Conservation (phyloP, 2,888 invertebrate species). For the Coremacera marginata region DNA sequence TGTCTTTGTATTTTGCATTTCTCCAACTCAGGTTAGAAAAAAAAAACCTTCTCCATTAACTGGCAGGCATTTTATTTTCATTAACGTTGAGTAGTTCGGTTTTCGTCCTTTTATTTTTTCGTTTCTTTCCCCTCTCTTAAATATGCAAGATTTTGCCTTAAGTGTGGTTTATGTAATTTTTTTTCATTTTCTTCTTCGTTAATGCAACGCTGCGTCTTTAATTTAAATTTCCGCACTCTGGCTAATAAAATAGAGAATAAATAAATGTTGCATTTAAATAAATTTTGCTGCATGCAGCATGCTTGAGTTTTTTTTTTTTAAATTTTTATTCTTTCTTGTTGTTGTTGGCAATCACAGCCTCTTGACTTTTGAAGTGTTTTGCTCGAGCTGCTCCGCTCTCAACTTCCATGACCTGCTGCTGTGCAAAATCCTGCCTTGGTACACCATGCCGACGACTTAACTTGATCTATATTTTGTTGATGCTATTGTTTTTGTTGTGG, state of each 20-base stretch:
- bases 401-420: conserved; percentile 26
- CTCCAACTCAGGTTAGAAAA: background rate
- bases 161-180: background rate
- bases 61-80: conserved; percentile 10
- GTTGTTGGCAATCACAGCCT: conserved; percentile 39
- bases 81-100: background rate
- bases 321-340: conserved; percentile 12
- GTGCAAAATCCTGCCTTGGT: background rate
- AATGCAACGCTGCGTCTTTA: background rate
- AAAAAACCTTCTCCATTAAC: background rate
- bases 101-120: background rate
- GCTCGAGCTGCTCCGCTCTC: background rate
- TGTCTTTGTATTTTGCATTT: background rate
- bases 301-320: background rate
- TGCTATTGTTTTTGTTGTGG: background rate
- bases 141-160: background rate
- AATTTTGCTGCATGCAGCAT: conserved; percentile 11
- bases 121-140: background rate
- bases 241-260: conserved; percentile 29
- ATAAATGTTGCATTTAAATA: conserved; percentile 33
- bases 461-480: conserved; percentile 22
- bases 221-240: conserved; percentile 32
- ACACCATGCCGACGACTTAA: background rate
- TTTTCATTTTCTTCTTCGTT: background rate
- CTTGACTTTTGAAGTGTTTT: conserved; percentile 45